phyloP scores from a whole-genome alignment of 1,140 invertebrate species.

The Danaus melanippus region DNA sequence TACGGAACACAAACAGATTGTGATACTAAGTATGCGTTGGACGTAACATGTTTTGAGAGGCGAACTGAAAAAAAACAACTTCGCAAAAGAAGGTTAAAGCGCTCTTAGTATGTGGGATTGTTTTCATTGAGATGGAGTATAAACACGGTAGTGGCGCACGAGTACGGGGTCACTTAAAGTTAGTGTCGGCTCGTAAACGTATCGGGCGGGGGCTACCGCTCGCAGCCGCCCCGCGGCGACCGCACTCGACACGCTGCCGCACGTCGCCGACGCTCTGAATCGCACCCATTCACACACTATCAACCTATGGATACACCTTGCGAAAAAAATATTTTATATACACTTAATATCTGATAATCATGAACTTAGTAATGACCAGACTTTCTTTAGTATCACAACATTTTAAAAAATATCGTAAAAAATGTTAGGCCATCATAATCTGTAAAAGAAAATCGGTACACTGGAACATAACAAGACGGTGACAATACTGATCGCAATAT shows the following conservation, averaged over 20 bases:
- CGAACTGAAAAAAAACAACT: conserved; percentile 2
- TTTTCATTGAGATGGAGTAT: conserved; percentile 60
- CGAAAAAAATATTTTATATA: conserved; percentile 10
- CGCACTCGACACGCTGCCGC: conserved; percentile 67
- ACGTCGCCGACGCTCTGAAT: conserved; percentile 64
- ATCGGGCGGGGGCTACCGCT: conserved; percentile 59
- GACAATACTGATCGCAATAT: too few relatives aligned
- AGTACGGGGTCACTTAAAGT: conserved; percentile 65
- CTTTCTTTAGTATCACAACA: too few relatives aligned
- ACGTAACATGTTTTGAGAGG: too few relatives aligned
- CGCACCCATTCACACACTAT: conserved; percentile 63
- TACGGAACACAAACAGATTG: too few relatives aligned
- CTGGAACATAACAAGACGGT: too few relatives aligned
- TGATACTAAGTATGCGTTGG: too few relatives aligned
- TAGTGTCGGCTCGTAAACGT: conserved; percentile 69
- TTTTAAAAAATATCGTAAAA: too few relatives aligned
- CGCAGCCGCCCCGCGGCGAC: conserved; percentile 56
- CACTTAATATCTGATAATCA: too few relatives aligned
- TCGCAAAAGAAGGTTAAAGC: conserved; percentile 26
- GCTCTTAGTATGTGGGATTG: conserved; percentile 29
- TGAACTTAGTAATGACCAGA: too few relatives aligned
- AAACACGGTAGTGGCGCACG: conserved; percentile 55
- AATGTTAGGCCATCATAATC: too few relatives aligned
- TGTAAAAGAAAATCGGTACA: too few relatives aligned
- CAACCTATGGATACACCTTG: conserved; percentile 45